Base-by-base conservation (phyloP, 2,888 invertebrate species). In the Tenthredo amoena region DNA sequence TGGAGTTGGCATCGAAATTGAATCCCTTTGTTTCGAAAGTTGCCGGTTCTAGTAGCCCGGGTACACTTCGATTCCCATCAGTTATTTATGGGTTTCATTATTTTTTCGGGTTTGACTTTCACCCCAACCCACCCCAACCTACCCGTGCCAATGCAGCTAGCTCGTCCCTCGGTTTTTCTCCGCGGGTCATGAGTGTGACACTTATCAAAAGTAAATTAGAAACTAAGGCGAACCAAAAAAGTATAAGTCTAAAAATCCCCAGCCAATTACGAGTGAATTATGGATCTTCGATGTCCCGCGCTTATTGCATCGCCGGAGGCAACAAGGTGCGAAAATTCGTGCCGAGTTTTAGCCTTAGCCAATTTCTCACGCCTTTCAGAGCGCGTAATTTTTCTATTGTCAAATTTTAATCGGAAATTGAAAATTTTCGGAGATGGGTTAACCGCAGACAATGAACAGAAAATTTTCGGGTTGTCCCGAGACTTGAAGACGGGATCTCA, bases 51-150 rank as follows among this genome's bases (percentile, higher is more conserved):
- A 43, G 79, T 40, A 62, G 9, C 81, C 34, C 21, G n/a, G 37
- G 81, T 77, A 72, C 87, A 87, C 87, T 89, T 89, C 87, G 87
- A 90, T 90, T 90, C 90, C 89, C 93, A 91, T 93, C 92, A 90
- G 92, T 93, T 93, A 93, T 93, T 93, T 93, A 93, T 92, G 87
- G 90, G 86, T 91, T 90, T 91, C 90, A 91, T 91, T 91, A 91
- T 87, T 90, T 87, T 87, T 87, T 68, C 68, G 31, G 81, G 34
- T 86, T 85, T 77, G 77, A 79, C 76, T 47, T 72, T 58, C 0
- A n/a, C 40, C 47, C 58, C 72, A 50, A 15, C 76, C 76, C 50
- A 4, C 87, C 87, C 37, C 85, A 4, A 72, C 77, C 85, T 88
- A 82, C 89, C 86, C 88, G 86, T 87, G 85, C 71, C 65, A 88